Base-by-base conservation (phyloP, 2,797 vertebrate species). In the Thalassophryne amazonica region DNA sequence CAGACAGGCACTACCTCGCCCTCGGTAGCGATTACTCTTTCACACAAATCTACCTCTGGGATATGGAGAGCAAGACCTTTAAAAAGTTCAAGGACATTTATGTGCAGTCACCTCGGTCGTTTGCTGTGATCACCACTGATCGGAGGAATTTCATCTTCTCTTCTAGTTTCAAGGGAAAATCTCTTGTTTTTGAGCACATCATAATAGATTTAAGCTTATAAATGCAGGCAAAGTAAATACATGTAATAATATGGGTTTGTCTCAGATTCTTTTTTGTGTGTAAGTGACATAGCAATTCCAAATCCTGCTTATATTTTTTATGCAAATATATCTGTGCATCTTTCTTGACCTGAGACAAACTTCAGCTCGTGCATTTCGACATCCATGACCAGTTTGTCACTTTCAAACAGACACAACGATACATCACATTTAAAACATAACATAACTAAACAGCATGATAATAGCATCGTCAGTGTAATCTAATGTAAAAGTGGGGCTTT, bases 1-100 rank as follows among this genome's bases (percentile, higher is more conserved):
- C 91, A 60, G 91, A 91, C 39, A 91, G 93, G 57, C 88, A 93
- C 64, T 99, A 98, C 80, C 87, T 98, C 17, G 94, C 95, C 36
- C 85, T 99, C 46, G 96, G 97, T 64, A 99, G 97, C 9, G 97
- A 99, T 86, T 99, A 95, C 35, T 95, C 95, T 0, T 99, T 99
- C 85, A 97, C 97, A 33, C 94, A 98, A 85, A 97, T 99, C 52
- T 95, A 94, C 84, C 91, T 93, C 69, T 99, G 97, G 97, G 90
- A 98, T 43, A 56, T 37, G 18, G 92, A 96, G 53, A 93, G 89
- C 64, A 93, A 94, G 79, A 76, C 70, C 5, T 99, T 97, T 45
- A 80, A 86, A 31, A 94, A 95, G 80, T 97, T 98, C 57, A 95
- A 97, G 81, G 95, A 99, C 82, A 92, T 99, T 58, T 99, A 98